These are phyloP conservation scores for Notodonta ziczac DNA, from an alignment of 2,888 invertebrate genomes.

Conservation along the genomic window DNA sequence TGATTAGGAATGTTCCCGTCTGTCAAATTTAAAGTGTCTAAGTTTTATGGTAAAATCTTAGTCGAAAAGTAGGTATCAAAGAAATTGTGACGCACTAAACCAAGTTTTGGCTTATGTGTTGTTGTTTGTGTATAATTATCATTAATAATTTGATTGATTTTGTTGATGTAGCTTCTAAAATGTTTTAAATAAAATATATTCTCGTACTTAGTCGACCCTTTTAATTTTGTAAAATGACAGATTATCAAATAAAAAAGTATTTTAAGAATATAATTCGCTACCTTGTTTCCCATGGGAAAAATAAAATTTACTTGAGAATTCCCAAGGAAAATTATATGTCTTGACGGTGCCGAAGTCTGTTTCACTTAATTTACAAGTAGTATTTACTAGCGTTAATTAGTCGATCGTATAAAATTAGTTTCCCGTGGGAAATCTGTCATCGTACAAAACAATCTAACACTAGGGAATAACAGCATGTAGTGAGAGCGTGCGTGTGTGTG, in stretches of 20 bases:
- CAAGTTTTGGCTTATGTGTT: constrained; percentile 14
- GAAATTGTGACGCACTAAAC: constrained; percentile 9
- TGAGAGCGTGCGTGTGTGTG: constrained; percentile 51
- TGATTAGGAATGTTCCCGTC: too few relatives aligned
- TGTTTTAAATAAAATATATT: neutral
- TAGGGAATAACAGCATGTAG: constrained; percentile 34
- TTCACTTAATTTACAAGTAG: too few relatives aligned
- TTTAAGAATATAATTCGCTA: too few relatives aligned
- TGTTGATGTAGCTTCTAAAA: neutral
- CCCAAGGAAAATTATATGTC: neutral
- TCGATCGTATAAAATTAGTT: neutral
- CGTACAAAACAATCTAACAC: constrained; percentile 18
- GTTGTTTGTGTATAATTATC: constrained; percentile 10
- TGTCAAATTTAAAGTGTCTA: too few relatives aligned
- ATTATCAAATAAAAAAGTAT: neutral
- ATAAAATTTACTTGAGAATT: neutral
- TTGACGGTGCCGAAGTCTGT: too few relatives aligned
- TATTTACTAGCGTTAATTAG: neutral
- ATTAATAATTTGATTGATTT: constrained; percentile 12
- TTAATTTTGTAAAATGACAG: constrained; percentile 2
- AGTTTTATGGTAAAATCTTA: too few relatives aligned
- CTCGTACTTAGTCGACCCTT: neutral
- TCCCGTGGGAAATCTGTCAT: constrained; percentile 4
- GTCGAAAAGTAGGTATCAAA: neutral
- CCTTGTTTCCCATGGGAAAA: neutral